phyloP scores from a whole-genome alignment of 2,888 invertebrate species.

The Amphiduros pacificus region DNA sequence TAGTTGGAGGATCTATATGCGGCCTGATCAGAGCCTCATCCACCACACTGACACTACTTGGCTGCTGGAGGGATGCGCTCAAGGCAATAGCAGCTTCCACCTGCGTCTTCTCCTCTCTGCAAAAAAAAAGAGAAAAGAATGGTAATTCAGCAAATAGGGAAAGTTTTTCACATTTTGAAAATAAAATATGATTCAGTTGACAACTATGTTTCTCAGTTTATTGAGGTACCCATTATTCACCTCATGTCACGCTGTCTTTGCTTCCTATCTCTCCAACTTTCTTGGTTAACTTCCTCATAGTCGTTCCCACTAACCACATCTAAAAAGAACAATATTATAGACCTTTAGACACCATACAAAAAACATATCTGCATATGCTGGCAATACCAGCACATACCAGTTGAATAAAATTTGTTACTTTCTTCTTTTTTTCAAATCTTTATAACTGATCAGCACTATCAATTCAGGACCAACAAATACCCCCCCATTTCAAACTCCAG shows the following conservation, averaged over 20 bases:
- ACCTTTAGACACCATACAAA: too few species aligned
- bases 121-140: background rate
- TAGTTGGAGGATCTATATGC: background rate
- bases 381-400: too few species aligned
- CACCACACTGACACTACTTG: slow-evolving; percentile 18
- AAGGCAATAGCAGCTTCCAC: slow-evolving; percentile 38
- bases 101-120: slow-evolving; percentile 39
- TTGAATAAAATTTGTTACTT: too few species aligned
- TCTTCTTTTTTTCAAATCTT: too few species aligned
- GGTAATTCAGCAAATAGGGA: too few species aligned
- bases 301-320: slow-evolving; percentile 30
- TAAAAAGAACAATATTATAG: too few species aligned
- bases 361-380: too few species aligned
- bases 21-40: slow-evolving; percentile 12
- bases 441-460: too few species aligned
- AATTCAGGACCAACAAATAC: too few species aligned
- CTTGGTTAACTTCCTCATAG: slow-evolving; percentile 32
- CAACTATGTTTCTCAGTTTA: background rate
- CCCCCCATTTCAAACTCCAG: too few species aligned
- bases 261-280: background rate
- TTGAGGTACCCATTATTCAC: too few species aligned
- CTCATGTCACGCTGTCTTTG: too few species aligned
- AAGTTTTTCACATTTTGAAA: background rate
- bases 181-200: background rate
- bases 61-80: slow-evolving; percentile 37